Percentiles rank a stretch among this genome's conserved stretches.
Evolutionary conservation across 2,888 invertebrate species (phyloP).

Genomic region (Ophioninae sp.): DNA sequence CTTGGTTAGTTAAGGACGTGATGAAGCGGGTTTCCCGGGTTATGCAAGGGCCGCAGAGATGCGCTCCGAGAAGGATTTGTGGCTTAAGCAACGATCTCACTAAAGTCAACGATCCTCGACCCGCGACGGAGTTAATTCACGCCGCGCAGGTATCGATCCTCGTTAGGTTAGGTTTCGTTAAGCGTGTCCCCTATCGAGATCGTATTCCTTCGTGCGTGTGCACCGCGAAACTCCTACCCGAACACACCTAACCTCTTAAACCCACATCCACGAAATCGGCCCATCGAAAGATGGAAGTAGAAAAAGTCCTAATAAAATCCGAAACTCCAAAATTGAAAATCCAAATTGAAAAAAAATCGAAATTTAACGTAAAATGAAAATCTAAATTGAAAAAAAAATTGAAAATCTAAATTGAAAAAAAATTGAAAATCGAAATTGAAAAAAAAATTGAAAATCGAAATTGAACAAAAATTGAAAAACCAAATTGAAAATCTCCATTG

Average conservation of each 20-base stretch:
- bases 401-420: no score
- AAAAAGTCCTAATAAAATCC: no score
- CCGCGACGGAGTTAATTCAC: constrained; percentile 52
- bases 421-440: no score
- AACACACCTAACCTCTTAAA: not conserved
- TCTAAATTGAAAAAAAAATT: no score
- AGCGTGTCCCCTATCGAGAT: constrained; percentile 8
- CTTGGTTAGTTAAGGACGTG: constrained; percentile 28
- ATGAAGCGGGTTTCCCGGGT: constrained; percentile 12
- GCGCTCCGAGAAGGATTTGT: constrained; percentile 46
- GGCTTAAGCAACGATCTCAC: constrained; percentile 59
- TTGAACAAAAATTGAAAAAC: no score
- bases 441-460: no score
- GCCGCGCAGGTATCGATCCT: constrained; percentile 57
- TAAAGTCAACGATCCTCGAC: constrained; percentile 62
- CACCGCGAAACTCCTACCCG: constrained; percentile 18
- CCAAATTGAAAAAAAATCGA: no score
- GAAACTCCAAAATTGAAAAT: no score
- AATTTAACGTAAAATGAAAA: no score
- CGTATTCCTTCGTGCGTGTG: constrained; percentile 39
- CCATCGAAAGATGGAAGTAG: no score
- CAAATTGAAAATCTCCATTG: no score
- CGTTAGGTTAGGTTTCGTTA: constrained; percentile 43
- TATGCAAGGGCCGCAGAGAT: constrained; percentile 16
- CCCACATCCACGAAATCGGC: no score